These are phyloP conservation scores for Sakesphorus luctuosus DNA, from an alignment of 2,113 vertebrate genomes.

Conservation along the genomic window DNA sequence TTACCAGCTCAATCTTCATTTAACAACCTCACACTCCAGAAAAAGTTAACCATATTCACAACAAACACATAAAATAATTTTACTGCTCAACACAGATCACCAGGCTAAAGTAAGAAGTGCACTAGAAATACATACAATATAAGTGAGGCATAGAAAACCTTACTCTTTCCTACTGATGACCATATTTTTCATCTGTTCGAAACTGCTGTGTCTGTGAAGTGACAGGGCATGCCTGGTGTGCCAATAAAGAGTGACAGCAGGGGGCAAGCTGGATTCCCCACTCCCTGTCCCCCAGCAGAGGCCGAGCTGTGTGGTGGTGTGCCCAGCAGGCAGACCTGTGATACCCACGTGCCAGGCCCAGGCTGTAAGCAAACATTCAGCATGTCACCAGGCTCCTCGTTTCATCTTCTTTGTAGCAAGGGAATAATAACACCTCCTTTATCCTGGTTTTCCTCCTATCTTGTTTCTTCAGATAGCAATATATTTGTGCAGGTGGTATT, in stretches of 20 bases:
- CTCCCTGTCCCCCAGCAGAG: neutral
- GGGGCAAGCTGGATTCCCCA: neutral
- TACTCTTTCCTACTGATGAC: neutral
- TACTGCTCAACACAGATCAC: neutral
- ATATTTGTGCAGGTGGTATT: neutral
- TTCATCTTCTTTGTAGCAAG: neutral
- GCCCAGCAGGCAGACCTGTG: neutral
- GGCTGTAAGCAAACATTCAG: neutral
- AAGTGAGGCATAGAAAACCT: neutral
- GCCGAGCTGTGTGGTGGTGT: neutral
- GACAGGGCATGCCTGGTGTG: accelerated
- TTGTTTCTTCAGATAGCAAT: neutral
- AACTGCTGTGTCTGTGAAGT: neutral
- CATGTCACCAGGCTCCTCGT: neutral
- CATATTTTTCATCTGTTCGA: neutral
- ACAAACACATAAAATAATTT: neutral
- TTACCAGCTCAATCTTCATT: neutral
- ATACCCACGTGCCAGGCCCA: neutral
- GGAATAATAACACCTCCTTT: neutral
- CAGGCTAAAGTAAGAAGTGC: neutral
- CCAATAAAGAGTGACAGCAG: neutral
- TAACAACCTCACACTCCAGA: neutral
- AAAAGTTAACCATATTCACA: neutral
- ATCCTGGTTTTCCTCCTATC: neutral
- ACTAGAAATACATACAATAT: neutral